Percentiles rank a stretch among this genome's conserved stretches.
These are phyloP conservation scores for Stictonetta naevosa DNA, from an alignment of 2,113 vertebrate species.

Conservation along the genomic window DNA sequence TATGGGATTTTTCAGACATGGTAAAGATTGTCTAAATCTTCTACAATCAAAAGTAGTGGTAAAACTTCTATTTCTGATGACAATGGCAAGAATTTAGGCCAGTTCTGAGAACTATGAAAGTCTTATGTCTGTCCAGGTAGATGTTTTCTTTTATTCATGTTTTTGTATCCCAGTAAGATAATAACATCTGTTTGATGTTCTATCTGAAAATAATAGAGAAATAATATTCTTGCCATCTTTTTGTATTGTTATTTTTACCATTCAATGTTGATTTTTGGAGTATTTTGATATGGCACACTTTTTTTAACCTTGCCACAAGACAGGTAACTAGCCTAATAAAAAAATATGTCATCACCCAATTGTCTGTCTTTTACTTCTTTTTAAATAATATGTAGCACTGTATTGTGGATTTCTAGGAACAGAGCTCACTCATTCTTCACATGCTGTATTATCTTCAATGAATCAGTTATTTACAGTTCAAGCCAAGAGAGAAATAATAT, in stretches of 20 bases:
- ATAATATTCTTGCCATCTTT: neutral
- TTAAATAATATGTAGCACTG: neutral
- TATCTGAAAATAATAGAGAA: neutral
- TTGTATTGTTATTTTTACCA: neutral
- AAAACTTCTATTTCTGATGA: neutral
- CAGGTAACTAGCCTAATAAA: neutral
- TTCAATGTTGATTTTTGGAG: neutral
- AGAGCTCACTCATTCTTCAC: neutral
- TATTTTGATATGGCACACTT: neutral
- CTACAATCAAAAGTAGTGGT: neutral
- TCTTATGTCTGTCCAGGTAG: neutral
- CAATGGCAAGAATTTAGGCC: neutral
- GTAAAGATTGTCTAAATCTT: neutral
- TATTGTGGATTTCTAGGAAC: neutral
- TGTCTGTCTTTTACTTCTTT: neutral
- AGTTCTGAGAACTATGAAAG: neutral
- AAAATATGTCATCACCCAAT: neutral
- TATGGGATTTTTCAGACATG: neutral
- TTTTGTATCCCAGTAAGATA: neutral
- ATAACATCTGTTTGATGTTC: neutral
- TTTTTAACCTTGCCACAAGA: neutral
- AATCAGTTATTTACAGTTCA: constrained; percentile 1
- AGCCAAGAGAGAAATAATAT: neutral
- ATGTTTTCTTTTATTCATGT: neutral
- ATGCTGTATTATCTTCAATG: neutral